These are phyloP conservation scores for Piprites chloris DNA, from an alignment of 2,113 vertebrate species.

Conservation along the genomic window DNA sequence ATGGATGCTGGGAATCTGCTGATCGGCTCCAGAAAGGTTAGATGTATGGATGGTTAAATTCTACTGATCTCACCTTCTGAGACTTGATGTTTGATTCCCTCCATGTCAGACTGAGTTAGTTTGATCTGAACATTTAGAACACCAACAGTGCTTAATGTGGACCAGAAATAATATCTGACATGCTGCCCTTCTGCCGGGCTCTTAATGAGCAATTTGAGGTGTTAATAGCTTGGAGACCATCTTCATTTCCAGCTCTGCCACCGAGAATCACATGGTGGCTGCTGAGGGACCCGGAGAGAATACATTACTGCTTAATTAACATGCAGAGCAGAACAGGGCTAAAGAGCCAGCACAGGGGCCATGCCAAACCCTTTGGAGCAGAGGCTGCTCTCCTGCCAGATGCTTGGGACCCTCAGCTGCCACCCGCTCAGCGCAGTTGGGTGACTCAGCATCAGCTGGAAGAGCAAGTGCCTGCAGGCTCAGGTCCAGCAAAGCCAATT, in stretches of 20 bases:
- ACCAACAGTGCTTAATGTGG: conserved; percentile 25
- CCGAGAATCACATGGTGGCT: conserved; percentile 5
- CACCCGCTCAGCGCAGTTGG: background rate
- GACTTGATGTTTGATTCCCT: conserved; percentile 17
- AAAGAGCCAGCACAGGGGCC: background rate
- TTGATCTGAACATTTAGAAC: conserved; percentile 47
- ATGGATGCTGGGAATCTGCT: background rate
- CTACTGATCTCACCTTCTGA: conserved; percentile 25
- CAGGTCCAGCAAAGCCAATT: background rate
- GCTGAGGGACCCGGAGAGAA: background rate
- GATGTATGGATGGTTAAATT: background rate
- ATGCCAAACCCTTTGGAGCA: background rate
- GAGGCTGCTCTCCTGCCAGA: background rate
- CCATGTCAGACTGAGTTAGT: conserved; percentile 20
- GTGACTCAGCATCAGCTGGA: background rate
- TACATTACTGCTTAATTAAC: conserved; percentile 19
- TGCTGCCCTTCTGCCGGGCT: background rate
- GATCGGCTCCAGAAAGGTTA: background rate
- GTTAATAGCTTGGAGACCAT: conserved; percentile 39
- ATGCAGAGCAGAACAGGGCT: background rate
- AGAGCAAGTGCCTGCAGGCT: background rate
- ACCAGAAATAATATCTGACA: conserved; percentile 11
- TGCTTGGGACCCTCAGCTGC: background rate
- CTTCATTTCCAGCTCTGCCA: conserved; percentile 15
- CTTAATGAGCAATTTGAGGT: conserved; percentile 39